phyloP scores from a whole-genome alignment of 2,113 vertebrate species.

The Odobenus rosmarus region DNA sequence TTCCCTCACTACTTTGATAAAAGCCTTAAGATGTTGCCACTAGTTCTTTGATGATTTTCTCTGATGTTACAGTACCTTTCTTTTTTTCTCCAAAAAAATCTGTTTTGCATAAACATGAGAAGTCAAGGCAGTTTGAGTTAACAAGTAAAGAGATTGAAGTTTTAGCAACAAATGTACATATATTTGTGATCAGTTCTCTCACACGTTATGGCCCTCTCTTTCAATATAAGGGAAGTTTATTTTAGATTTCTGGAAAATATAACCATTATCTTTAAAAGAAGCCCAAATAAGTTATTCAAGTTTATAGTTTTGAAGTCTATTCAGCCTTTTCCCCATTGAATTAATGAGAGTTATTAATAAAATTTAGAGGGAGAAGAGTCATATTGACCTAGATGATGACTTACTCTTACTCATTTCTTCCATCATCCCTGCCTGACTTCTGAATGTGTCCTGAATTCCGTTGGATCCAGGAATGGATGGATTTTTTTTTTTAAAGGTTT shows the following conservation, averaged over 20 bases:
- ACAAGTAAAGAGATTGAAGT: slow-evolving; percentile 78
- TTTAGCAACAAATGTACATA: slow-evolving; percentile 78
- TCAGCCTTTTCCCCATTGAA: neutral
- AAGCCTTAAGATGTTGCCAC: slow-evolving; percentile 87
- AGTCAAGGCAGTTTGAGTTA: slow-evolving; percentile 82
- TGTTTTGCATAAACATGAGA: slow-evolving; percentile 87
- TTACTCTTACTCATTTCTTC: slow-evolving; percentile 37
- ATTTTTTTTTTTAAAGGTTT: neutral
- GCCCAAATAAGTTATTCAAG: neutral
- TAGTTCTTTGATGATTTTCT: slow-evolving; percentile 88
- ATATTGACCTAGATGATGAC: slow-evolving; percentile 55
- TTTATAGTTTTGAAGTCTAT: slow-evolving; percentile 54
- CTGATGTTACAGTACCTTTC: slow-evolving; percentile 86
- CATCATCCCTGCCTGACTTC: neutral
- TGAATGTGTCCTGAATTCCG: slow-evolving; percentile 4
- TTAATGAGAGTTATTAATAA: slow-evolving; percentile 59
- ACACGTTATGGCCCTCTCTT: slow-evolving; percentile 32
- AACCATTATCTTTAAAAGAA: slow-evolving; percentile 34
- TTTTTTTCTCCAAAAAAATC: slow-evolving; percentile 81
- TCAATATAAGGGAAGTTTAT: slow-evolving; percentile 60
- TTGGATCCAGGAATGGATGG: neutral
- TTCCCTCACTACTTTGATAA: slow-evolving; percentile 89
- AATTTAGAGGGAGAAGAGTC: slow-evolving; percentile 19
- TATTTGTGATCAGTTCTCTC: slow-evolving; percentile 40
- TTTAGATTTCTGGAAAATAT: slow-evolving; percentile 62